Base-by-base conservation (phyloP, 2,797 vertebrate species). In the Arrhamphus sclerolepis region DNA sequence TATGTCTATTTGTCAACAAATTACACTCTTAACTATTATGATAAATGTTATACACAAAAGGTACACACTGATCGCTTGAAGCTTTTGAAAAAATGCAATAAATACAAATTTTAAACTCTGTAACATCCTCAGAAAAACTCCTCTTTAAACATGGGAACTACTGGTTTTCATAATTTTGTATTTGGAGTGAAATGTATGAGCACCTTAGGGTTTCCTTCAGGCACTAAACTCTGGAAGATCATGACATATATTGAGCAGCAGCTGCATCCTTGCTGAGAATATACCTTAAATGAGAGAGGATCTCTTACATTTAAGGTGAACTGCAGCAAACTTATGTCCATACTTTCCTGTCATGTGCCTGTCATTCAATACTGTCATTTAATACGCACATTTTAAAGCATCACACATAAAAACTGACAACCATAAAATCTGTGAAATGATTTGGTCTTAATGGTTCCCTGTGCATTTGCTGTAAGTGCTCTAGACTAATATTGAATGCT, bases 211-310 rank as follows among this genome's bases (percentile, higher is more conserved):
- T 56, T 78, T 66, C 53, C 50, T 24, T 72, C 31, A 34, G 9
- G 20, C 14, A 34, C 20, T 46, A 51, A 57, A 56, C 65, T 76
- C 46, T 67, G 49, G 19, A 62, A 75, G 56, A 56, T 52, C 59
- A 51, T 63, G 59, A 70, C 54, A 59, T 64, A 61, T 48, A 66
- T 70, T 63, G 44, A 66, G 60, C 46, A 51, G 13, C 57, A 56
- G 67, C 61, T 73, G 57, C 16, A 40, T 52, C 42, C 34, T 62
- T 47, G 18, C 41, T 66, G 55, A 56, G 31, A 24, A 64, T 57
- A 69, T 49, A 50, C 24, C 28, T 60, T 1, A 1, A 75, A 75
- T 43, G 43, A 71, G 22, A 61, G 42, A 18, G 20, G 19, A 16
- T 56, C 56, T 46, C 50, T 26, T 50, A 34, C 20, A 52, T 53